Percentiles rank a stretch among this genome's conserved stretches.
Conservation (phyloP, 2,113 vertebrate genomes). For the Miniopterus natalensis region DNA sequence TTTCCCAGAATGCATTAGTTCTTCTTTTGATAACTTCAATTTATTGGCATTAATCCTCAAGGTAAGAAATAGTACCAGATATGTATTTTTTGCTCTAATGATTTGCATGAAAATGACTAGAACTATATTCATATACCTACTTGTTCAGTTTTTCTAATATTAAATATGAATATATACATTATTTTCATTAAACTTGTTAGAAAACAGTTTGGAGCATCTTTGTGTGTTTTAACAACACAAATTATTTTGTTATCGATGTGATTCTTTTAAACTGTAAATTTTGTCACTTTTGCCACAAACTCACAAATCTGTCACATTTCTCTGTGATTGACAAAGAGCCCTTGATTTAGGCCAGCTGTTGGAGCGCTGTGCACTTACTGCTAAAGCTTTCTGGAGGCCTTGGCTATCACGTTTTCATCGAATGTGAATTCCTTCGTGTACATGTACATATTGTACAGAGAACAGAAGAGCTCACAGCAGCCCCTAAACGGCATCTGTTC, state of each 20-base stretch:
- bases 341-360: slow-evolving; percentile 86
- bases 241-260: slow-evolving; percentile 84
- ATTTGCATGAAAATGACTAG: slow-evolving; percentile 41
- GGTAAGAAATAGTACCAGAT: background rate
- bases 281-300: slow-evolving; percentile 82
- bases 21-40: background rate
- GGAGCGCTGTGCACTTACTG: slow-evolving; percentile 64
- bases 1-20: background rate
- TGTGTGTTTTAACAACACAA: slow-evolving; percentile 82
- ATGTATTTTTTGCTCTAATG: slow-evolving; percentile 38
- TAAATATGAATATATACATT: slow-evolving; percentile 78
- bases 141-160: slow-evolving; percentile 72
- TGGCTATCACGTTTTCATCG: slow-evolving; percentile 86
- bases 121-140: slow-evolving; percentile 59
- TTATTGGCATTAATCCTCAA: slow-evolving; percentile 8
- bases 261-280: slow-evolving; percentile 81
- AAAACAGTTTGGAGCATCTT: slow-evolving; percentile 78
- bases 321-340: slow-evolving; percentile 83
- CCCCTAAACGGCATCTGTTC: slow-evolving; percentile 90
- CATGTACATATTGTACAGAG: slow-evolving; percentile 86
- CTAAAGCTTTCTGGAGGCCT: slow-evolving; percentile 82
- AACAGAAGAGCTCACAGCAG: slow-evolving; percentile 90
- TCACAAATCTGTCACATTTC: slow-evolving; percentile 80
- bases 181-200: slow-evolving; percentile 78
- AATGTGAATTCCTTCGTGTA: slow-evolving; percentile 83